A percentile compares a stretch with the other conserved stretches of the same genome.
These are phyloP conservation scores for Pongo abelii DNA, from an alignment of 2,113 vertebrate species.

Conservation along the genomic window DNA sequence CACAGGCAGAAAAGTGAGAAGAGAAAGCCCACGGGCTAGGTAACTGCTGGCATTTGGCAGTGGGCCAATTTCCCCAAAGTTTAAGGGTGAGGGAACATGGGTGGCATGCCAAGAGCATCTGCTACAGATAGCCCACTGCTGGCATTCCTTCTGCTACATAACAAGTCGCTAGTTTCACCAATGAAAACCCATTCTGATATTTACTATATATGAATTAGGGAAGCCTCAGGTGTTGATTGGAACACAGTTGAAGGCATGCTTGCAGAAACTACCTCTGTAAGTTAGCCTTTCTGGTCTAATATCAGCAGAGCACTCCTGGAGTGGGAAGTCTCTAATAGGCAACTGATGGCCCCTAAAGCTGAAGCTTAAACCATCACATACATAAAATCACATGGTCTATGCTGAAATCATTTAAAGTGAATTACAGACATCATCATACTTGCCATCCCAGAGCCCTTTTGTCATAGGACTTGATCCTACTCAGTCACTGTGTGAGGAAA, in stretches of 20 bases:
- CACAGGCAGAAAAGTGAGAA: background rate
- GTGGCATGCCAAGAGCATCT: background rate
- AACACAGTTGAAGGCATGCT: background rate
- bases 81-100: background rate
- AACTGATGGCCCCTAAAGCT: background rate
- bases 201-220: background rate
- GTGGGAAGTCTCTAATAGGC: background rate
- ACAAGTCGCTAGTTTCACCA: background rate
- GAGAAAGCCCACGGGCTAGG: background rate
- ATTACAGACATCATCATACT: background rate
- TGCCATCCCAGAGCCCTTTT: background rate
- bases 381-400: background rate
- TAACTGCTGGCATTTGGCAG: background rate
- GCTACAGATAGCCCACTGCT: background rate
- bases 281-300: background rate
- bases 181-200: background rate
- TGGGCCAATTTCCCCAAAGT: background rate
- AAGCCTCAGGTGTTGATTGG: background rate
- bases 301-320: background rate
- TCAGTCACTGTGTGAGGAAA: background rate
- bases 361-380: background rate
- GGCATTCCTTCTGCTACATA: background rate
- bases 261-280: background rate
- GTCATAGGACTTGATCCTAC: background rate
- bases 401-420: background rate